Evolutionary conservation across 2,888 invertebrate species (phyloP).

Genomic region (Sylvicola cinctus): DNA sequence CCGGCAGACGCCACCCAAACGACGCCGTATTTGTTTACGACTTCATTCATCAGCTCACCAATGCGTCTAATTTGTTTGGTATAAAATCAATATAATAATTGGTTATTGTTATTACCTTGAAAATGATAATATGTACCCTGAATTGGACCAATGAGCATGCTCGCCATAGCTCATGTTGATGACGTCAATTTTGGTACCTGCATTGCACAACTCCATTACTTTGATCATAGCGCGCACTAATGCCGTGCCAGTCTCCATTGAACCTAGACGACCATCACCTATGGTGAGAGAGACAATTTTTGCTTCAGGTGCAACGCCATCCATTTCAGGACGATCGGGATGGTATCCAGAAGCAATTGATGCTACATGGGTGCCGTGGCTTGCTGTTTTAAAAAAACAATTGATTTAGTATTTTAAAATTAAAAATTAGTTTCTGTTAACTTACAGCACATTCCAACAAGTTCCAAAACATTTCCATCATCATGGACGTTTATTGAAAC

Average conservation of each 20-base stretch:
- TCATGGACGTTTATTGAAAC: constrained; percentile 81
- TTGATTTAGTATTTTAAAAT: not conserved
- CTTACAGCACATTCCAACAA: constrained; percentile 88
- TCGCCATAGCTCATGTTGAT: constrained; percentile 99
- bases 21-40: constrained; percentile 79
- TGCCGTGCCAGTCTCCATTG: constrained; percentile 95
- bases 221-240: constrained; percentile 79
- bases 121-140: constrained; percentile 40
- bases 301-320: constrained; percentile 93
- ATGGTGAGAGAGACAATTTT: constrained; percentile 83
- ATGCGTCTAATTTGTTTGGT: constrained; percentile 38
- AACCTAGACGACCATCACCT: constrained; percentile 76
- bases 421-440: constrained; percentile 12
- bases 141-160: constrained; percentile 75
- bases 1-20: constrained; percentile 90
- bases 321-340: constrained; percentile 66
- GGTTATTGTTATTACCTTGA: not conserved
- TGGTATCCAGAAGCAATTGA: constrained; percentile 87
- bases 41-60: constrained; percentile 64
- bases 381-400: constrained; percentile 33
- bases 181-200: constrained; percentile 47
- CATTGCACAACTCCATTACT: constrained; percentile 50
- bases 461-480: constrained; percentile 73
- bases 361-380: constrained; percentile 95
- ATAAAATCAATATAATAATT: constrained; percentile 4